A percentile compares a stretch with the other conserved stretches of the same genome.
These are phyloP conservation scores for Drosophila pseudotakahashii DNA, from an alignment of 2,888 invertebrate species.

Conservation along the genomic window DNA sequence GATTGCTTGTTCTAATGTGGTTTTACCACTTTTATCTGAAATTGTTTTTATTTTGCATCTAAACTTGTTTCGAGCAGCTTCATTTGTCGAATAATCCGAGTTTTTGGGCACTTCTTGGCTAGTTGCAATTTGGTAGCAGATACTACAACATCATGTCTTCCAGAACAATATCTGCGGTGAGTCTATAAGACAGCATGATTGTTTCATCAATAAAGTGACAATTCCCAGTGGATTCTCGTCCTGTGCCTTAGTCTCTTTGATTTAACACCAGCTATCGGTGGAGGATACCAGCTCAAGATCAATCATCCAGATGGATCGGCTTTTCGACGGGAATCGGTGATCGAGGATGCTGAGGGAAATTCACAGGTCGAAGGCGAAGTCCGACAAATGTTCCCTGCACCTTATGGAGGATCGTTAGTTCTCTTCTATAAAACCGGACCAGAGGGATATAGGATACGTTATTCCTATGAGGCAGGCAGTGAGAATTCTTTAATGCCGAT, in stretches of 20 bases:
- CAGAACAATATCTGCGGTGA: conserved; percentile 7
- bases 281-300: conserved; percentile 8
- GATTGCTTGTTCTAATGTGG: not conserved
- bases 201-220: not conserved
- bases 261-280: not conserved
- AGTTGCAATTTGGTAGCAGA: conserved; percentile 19
- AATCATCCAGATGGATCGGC: conserved; percentile 25
- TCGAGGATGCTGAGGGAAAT: conserved; percentile 10
- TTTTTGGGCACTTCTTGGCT: not conserved
- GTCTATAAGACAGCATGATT: not conserved
- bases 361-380: conserved; percentile 13
- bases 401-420: conserved; percentile 2
- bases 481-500: not conserved
- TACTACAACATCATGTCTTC: conserved; percentile 22
- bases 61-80: conserved; percentile 15
- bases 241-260: conserved; percentile 1
- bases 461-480: not conserved
- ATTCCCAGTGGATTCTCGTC: conserved; percentile 17
- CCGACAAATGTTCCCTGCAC: not conserved
- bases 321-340: conserved; percentile 4
- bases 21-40: conserved; percentile 17
- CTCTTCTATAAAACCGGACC: conserved; percentile 9
- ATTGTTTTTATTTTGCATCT: conserved; percentile 14
- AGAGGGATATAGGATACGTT: conserved; percentile 10
- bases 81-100: conserved; percentile 1